Conservation (phyloP, 1,140 invertebrate genomes). For the Megathymus violae region DNA sequence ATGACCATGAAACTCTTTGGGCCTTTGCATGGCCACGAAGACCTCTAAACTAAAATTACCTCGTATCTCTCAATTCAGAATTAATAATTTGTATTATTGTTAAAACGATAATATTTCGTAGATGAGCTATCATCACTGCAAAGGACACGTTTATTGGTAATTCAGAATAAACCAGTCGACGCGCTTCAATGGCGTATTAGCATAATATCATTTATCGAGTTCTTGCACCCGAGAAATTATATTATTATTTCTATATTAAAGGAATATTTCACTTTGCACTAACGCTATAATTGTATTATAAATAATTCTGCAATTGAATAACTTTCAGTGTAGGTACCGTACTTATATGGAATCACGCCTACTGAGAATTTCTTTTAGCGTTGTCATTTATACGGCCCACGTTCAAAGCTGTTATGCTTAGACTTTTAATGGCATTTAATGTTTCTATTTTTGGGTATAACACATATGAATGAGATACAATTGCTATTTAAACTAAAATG, state of each 20-base stretch:
- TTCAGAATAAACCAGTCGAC: constrained; percentile 14
- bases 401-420: constrained; percentile 13
- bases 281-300: constrained; percentile 40
- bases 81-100: too few species aligned
- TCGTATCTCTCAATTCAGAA: too few species aligned
- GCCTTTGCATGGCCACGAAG: too few species aligned
- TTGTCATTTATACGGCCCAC: constrained; percentile 15
- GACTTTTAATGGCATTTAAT: constrained; percentile 22
- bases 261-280: constrained; percentile 35
- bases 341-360: constrained; percentile 33
- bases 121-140: neutral
- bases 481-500: neutral
- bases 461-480: constrained; percentile 15
- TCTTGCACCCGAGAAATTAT: constrained; percentile 13
- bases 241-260: constrained; percentile 32
- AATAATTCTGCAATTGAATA: constrained; percentile 46
- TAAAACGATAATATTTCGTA: constrained; percentile 33
- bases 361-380: constrained; percentile 36
- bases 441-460: constrained; percentile 21
- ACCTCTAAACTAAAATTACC: too few species aligned
- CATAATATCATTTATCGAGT: constrained; percentile 43
- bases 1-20: too few species aligned
- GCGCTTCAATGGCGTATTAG: constrained; percentile 45
- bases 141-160: neutral
- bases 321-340: constrained; percentile 27